phyloP scores from a whole-genome alignment of 2,888 invertebrate genomes.

The Xestia ashworthii region DNA sequence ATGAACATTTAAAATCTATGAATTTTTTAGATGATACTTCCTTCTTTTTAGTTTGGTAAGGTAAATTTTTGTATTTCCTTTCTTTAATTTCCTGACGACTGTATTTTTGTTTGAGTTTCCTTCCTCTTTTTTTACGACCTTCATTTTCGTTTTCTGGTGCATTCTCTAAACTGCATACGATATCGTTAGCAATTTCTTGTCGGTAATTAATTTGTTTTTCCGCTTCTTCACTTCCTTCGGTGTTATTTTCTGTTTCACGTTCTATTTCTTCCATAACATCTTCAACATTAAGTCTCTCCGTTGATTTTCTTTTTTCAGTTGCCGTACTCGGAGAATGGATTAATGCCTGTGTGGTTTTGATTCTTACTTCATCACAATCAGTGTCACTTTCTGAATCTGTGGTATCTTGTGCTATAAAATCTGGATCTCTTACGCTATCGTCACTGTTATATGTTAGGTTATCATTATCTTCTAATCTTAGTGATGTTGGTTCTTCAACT shows the following conservation, averaged over 20 bases:
- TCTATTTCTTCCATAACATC: slow-evolving; percentile 39
- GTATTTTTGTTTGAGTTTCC: slow-evolving; percentile 41
- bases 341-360: slow-evolving; percentile 37
- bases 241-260: slow-evolving; percentile 37
- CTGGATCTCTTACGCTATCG: slow-evolving; percentile 45
- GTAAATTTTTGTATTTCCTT: slow-evolving; percentile 39
- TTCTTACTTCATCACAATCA: slow-evolving; percentile 43
- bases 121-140: slow-evolving; percentile 48
- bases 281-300: slow-evolving; percentile 36
- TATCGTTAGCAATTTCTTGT: slow-evolving; percentile 46
- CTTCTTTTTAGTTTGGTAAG: slow-evolving; percentile 44
- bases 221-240: slow-evolving; percentile 45
- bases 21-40: slow-evolving; percentile 41
- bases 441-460: slow-evolving; percentile 42
- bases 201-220: slow-evolving; percentile 44
- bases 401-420: slow-evolving; percentile 44
- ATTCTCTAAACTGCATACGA: slow-evolving; percentile 38
- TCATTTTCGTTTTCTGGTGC: slow-evolving; percentile 41
- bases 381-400: slow-evolving; percentile 48
- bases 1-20: slow-evolving; percentile 38
- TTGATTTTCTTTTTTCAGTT: slow-evolving; percentile 40
- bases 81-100: slow-evolving; percentile 41
- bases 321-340: slow-evolving; percentile 34
- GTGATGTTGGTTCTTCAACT: slow-evolving; percentile 38
- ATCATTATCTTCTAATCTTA: slow-evolving; percentile 38